These are phyloP conservation scores for Mormyrops attenuatus DNA, from an alignment of 2,797 vertebrate genomes.

Conservation along the genomic window DNA sequence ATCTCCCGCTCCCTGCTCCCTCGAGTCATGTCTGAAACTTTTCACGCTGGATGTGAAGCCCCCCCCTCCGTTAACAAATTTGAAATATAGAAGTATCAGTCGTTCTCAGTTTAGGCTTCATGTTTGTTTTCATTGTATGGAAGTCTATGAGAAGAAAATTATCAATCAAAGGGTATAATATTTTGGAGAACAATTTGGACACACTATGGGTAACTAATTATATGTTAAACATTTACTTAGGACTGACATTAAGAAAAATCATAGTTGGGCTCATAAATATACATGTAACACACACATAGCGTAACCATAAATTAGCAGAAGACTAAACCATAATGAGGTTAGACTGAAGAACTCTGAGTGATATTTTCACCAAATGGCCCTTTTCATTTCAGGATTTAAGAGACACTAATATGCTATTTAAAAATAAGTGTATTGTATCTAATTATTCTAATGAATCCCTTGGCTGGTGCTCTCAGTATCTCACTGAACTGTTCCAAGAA, in stretches of 20 bases:
- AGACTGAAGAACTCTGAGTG: not conserved
- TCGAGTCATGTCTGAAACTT: not conserved
- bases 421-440: not conserved
- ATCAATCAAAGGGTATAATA: not conserved
- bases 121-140: not conserved
- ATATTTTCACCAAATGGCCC: not conserved
- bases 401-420: conserved; percentile 3
- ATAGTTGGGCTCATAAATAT: not conserved
- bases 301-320: not conserved
- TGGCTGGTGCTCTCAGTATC: not conserved
- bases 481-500: not conserved
- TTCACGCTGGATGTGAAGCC: not conserved
- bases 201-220: not conserved
- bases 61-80: not conserved
- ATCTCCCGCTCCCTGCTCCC: not conserved
- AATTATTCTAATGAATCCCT: not conserved
- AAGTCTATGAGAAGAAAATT: not conserved
- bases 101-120: not conserved
- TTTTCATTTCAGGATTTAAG: conserved; percentile 1
- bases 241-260: conserved; percentile 6
- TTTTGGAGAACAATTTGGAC: not conserved
- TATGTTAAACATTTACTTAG: conserved; percentile 8
- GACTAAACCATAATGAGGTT: not conserved
- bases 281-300: not conserved
- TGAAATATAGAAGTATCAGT: conserved; percentile 1